Conservation (phyloP, 2,797 vertebrate species). For the Rhyacichthys aspro region DNA sequence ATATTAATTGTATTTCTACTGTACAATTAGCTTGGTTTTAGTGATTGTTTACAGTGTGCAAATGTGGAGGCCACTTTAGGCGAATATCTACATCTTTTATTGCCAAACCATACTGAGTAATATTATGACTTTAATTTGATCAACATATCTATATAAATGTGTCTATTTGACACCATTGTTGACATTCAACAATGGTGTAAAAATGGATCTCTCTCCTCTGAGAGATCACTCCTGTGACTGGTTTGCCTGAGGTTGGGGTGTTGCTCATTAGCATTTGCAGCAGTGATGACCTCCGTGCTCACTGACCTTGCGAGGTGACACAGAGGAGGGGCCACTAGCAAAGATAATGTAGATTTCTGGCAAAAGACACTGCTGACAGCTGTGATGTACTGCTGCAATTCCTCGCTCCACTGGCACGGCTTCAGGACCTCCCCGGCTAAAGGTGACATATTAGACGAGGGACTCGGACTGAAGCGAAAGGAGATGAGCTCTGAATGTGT, state of each 20-base stretch:
- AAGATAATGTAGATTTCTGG: conserved; percentile 62
- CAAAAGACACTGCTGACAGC: conserved; percentile 60
- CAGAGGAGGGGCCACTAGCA: conserved; percentile 10
- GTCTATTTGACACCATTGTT: too few species aligned
- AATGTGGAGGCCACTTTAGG: too few species aligned
- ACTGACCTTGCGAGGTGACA: conserved; percentile 59
- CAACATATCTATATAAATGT: background rate
- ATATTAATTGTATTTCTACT: too few species aligned
- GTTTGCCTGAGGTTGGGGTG: conserved; percentile 16
- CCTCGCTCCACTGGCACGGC: conserved; percentile 59
- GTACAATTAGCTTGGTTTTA: too few species aligned
- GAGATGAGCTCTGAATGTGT: conserved; percentile 32
- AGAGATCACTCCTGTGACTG: conserved; percentile 1
- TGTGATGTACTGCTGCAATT: conserved; percentile 67
- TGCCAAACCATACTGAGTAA: too few species aligned
- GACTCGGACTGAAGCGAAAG: conserved; percentile 30
- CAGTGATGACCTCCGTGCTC: conserved; percentile 44
- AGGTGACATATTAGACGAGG: conserved; percentile 46
- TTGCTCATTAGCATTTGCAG: conserved; percentile 50
- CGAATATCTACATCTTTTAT: too few species aligned
- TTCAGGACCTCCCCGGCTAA: conserved; percentile 43
- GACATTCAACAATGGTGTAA: conserved; percentile 31
- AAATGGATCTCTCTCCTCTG: too few species aligned
- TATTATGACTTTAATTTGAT: too few species aligned
- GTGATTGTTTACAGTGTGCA: too few species aligned